A percentile compares a stretch with the other conserved stretches of the same genome.
These are phyloP conservation scores for Notocelia uddmanniana DNA, from an alignment of 2,888 invertebrate genomes.

Conservation along the genomic window DNA sequence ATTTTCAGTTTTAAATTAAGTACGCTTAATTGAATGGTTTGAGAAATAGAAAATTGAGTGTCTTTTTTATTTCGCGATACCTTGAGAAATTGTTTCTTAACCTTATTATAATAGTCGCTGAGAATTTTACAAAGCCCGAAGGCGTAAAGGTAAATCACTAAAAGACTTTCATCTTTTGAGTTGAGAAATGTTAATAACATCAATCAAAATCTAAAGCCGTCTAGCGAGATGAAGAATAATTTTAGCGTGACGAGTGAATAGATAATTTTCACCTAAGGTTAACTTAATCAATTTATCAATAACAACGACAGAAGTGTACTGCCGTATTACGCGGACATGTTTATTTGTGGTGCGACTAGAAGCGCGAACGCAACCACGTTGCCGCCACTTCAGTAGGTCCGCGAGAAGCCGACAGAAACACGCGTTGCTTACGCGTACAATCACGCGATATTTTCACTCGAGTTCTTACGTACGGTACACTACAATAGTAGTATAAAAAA, in stretches of 20 bases:
- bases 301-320: slow-evolving; percentile 39
- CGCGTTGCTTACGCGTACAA: slow-evolving; percentile 55
- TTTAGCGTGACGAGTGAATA: background rate
- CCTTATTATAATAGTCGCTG: slow-evolving; percentile 10
- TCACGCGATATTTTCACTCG: slow-evolving; percentile 47
- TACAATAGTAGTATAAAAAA: slow-evolving; percentile 39
- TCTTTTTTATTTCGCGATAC: slow-evolving; percentile 3
- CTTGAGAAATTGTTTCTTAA: slow-evolving; percentile 13
- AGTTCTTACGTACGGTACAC: background rate
- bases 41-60: background rate
- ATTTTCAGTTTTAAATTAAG: background rate
- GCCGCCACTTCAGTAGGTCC: slow-evolving; percentile 72
- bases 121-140: slow-evolving; percentile 21
- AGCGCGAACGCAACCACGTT: slow-evolving; percentile 71
- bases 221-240: background rate
- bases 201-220: slow-evolving; percentile 17
- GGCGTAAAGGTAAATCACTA: slow-evolving; percentile 13
- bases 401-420: slow-evolving; percentile 66
- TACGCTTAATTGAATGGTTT: background rate
- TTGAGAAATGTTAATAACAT: slow-evolving; percentile 20
- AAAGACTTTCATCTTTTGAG: slow-evolving; percentile 14
- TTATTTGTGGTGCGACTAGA: slow-evolving; percentile 78
- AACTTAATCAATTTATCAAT: slow-evolving; percentile 39
- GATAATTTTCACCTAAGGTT: background rate
- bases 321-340: slow-evolving; percentile 68